Base-by-base conservation (phyloP, 2,113 vertebrate species). In the Brachypodius melanocephalos region DNA sequence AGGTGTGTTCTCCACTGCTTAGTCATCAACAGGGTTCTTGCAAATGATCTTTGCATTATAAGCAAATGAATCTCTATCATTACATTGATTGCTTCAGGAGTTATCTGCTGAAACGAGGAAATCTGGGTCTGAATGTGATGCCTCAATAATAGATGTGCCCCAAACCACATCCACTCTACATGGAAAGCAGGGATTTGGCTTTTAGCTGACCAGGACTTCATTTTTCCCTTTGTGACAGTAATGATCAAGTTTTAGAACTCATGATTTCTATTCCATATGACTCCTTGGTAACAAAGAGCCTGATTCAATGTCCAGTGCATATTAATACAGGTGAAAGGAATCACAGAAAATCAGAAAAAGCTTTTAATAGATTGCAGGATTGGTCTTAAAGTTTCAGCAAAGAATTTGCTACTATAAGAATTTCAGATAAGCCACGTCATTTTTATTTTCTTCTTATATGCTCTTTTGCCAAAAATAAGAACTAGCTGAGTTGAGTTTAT, bases 391-490 rank as follows among this genome's bases (percentile, higher is more conserved):
- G 17, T 48, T 88, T 90, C 75, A 79, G 22, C 31, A 58, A 85
- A 85, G 28, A 63, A 69, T 79, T 79, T 89, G 42, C 46, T 36
- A n/a, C 32, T 75, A 9, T 73, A 49, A 46, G 49, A 76, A 91
- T 8, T 79, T 51, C 24, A 88, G 85, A 85, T 85, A 89, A 76
- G 24, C 10, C 26, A 80, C 24, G 15, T 95, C 7, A 59, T 65
- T 93, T 90, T 78, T 59, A 80, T 90, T 94, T 93, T 90, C 25
- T 65, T 77, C 62, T 90, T 21, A 45, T n/a, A 71, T 48, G 17
- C 45, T 66, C 15, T 81, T 94, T 91, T 89, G 38, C 46, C 48
- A 87, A 87, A 94, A 80, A 46, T 46, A 92, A 58, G 49, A 58
- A 55, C 51, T 74, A 74, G 5, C 17, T 32, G 79, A 81, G 75